A percentile compares a stretch with the other conserved stretches of the same genome.
phyloP scores from a whole-genome alignment of 2,113 vertebrate genomes.

The Vulpes lagopus region DNA sequence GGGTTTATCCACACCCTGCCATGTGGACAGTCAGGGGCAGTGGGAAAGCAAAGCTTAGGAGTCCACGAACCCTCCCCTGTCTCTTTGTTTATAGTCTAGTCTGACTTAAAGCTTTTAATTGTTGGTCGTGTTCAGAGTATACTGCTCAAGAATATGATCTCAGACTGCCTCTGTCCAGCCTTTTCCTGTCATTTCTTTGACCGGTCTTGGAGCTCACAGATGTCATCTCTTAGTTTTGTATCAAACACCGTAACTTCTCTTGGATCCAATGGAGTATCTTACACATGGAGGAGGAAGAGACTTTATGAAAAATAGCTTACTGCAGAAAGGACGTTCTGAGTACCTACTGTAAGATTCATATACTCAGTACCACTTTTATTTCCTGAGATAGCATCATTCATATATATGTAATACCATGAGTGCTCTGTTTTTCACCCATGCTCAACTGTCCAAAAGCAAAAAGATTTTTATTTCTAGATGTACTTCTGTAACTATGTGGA shows the following conservation, averaged over 20 bases:
- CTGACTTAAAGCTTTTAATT: neutral
- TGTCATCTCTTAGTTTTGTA: neutral
- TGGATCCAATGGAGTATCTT: neutral
- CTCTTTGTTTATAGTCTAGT: neutral
- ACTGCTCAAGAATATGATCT: neutral
- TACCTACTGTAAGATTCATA: neutral
- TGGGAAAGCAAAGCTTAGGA: neutral
- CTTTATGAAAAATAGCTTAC: neutral
- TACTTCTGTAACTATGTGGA: neutral
- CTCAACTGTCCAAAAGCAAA: neutral
- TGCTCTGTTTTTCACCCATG: neutral
- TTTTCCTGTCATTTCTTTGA: neutral
- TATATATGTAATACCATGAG: neutral
- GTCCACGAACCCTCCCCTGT: accelerated
- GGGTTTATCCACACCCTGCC: neutral
- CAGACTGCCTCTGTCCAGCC: neutral
- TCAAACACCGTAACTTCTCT: neutral
- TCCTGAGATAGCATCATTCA: neutral
- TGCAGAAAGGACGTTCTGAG: neutral
- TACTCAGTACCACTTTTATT: neutral
- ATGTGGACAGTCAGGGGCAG: neutral
- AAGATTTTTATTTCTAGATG: neutral
- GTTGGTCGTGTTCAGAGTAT: neutral
- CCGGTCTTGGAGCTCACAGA: neutral
- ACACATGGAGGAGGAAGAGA: too few species aligned